Conservation (phyloP, 2,113 vertebrate species). For the Prunella himalayana region DNA sequence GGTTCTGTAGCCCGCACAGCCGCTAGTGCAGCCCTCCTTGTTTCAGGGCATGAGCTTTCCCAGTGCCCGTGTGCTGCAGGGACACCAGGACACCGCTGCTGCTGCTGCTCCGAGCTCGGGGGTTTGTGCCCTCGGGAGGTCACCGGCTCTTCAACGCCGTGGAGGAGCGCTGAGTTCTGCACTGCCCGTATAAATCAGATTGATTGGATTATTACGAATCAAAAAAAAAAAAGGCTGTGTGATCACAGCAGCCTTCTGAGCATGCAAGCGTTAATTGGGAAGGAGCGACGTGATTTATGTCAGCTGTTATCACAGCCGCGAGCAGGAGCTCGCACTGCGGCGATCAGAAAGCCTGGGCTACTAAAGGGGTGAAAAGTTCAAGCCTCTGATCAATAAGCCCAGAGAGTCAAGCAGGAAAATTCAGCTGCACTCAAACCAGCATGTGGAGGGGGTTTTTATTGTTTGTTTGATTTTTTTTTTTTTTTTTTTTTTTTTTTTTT, state of each 20-base stretch:
- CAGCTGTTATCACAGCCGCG: background rate
- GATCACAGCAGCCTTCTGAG: background rate
- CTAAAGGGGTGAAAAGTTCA: slow-evolving; percentile 35
- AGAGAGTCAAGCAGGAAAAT: background rate
- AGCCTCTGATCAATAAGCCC: background rate
- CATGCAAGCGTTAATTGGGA: background rate
- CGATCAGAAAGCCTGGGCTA: background rate
- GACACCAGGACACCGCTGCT: background rate
- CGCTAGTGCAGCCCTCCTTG: background rate
- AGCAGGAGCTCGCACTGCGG: background rate
- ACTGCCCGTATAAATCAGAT: background rate
- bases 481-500: background rate
- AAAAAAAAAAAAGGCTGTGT: background rate
- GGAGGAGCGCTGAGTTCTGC: background rate
- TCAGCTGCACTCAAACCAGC: background rate
- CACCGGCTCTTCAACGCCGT: background rate
- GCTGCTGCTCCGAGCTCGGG: background rate
- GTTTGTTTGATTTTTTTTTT: background rate
- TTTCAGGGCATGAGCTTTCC: background rate
- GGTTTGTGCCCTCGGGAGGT: background rate
- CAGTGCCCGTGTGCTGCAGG: background rate
- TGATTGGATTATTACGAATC: background rate
- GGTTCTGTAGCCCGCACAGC: background rate
- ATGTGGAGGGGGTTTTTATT: background rate
- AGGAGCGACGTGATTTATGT: background rate